These are phyloP conservation scores for Rugalucina vietnamica DNA, from an alignment of 2,888 invertebrate species.

Conservation along the genomic window DNA sequence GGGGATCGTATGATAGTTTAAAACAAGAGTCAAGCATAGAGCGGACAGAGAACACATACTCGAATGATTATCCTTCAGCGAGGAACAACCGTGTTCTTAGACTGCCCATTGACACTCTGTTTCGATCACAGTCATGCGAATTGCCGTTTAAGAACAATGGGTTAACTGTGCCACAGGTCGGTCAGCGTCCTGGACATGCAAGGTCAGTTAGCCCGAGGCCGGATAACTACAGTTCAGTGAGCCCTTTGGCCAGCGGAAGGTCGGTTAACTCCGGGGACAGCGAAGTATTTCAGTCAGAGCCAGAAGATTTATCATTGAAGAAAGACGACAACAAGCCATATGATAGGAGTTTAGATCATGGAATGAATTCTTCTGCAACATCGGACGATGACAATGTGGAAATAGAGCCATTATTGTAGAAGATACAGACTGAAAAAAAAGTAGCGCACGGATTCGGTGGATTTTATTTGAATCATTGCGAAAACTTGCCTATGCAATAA, in stretches of 20 bases:
- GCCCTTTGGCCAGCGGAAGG: no score
- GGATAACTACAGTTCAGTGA: no score
- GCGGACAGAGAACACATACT: not conserved
- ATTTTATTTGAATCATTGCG: no score
- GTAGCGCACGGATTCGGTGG: no score
- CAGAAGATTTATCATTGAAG: slow-evolving; percentile 71
- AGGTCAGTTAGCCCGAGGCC: slow-evolving; percentile 26
- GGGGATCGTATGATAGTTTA: not conserved
- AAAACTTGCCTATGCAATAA: no score
- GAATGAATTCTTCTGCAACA: no score
- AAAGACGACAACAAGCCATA: no score
- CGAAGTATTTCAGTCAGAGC: slow-evolving; percentile 68
- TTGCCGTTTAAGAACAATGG: slow-evolving; percentile 14
- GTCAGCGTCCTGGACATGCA: slow-evolving; percentile 17
- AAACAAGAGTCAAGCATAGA: slow-evolving; percentile 7
- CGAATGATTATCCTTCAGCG: not conserved
- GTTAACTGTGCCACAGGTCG: not conserved
- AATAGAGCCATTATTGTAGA: no score
- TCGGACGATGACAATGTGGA: no score
- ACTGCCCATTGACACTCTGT: not conserved
- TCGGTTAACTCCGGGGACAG: no score
- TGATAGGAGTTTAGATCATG: no score
- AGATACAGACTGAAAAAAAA: no score
- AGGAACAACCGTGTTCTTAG: not conserved
- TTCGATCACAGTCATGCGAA: slow-evolving; percentile 36